Conservation (phyloP, 2,888 invertebrate genomes). For the Luffia ferchaultella region DNA sequence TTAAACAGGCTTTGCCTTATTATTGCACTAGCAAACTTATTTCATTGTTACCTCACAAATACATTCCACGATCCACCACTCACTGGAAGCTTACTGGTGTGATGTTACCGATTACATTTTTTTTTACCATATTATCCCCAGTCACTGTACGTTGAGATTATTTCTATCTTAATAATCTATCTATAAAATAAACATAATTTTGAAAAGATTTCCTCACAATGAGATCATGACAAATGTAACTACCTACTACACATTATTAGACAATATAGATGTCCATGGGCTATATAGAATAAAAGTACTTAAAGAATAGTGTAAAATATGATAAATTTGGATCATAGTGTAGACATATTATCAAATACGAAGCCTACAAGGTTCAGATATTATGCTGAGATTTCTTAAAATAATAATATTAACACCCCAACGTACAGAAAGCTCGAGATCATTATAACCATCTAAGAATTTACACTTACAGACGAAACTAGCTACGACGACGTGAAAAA, state of each 20-base stretch:
- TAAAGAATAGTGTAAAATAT: too few relatives aligned
- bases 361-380: too few relatives aligned
- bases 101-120: constrained; percentile 31
- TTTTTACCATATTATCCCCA: constrained; percentile 22
- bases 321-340: too few relatives aligned
- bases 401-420: background rate
- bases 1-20: constrained; percentile 60
- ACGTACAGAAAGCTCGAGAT: background rate
- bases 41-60: background rate
- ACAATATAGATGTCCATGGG: too few relatives aligned
- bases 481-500: constrained; percentile 50
- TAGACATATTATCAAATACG: too few relatives aligned
- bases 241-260: too few relatives aligned
- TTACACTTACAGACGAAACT: constrained; percentile 34
- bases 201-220: too few relatives aligned
- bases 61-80: constrained; percentile 7
- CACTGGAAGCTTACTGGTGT: constrained; percentile 14
- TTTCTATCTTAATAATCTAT: too few relatives aligned
- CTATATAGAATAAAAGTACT: too few relatives aligned
- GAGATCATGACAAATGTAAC: too few relatives aligned
- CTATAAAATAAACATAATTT: too few relatives aligned
- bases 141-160: background rate
- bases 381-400: too few relatives aligned
- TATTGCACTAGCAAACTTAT: constrained; percentile 52
- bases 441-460: background rate